Percentiles rank a stretch among this genome's conserved stretches.
phyloP scores from a whole-genome alignment of 2,888 invertebrate species.

The Scaeva pyrastri region DNA sequence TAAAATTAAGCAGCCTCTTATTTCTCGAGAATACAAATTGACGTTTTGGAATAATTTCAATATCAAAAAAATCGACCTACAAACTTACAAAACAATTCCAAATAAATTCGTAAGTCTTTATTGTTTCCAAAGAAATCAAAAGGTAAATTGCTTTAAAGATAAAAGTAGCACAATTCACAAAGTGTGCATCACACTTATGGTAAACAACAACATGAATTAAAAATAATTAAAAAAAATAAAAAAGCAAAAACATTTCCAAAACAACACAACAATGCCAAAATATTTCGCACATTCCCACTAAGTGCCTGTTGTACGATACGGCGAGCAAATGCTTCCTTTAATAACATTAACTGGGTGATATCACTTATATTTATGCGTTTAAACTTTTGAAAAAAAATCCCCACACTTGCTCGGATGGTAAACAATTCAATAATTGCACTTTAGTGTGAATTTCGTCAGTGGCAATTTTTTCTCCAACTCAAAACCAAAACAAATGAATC shows the following conservation, averaged over 20 bases:
- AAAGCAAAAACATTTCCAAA: slow-evolving; percentile 1
- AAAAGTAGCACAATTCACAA: slow-evolving; percentile 4
- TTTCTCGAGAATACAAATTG: too few relatives aligned
- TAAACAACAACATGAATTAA: background rate
- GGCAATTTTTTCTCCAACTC: background rate
- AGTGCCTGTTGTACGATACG: too few relatives aligned
- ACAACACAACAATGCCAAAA: slow-evolving; percentile 22
- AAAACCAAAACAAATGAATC: slow-evolving; percentile 70
- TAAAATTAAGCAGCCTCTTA: too few relatives aligned
- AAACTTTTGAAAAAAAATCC: slow-evolving; percentile 10
- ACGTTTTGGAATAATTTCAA: too few relatives aligned
- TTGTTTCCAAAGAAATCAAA: background rate
- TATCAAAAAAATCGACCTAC: too few relatives aligned
- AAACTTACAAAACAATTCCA: background rate
- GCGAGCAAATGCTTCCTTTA: slow-evolving; percentile 28
- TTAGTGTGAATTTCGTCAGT: slow-evolving; percentile 46
- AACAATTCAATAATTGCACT: slow-evolving; percentile 61
- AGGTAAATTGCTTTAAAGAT: background rate
- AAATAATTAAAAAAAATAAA: background rate
- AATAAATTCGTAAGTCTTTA: background rate
- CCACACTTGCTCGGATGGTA: slow-evolving; percentile 27
- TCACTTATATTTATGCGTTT: slow-evolving; percentile 41
- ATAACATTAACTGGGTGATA: slow-evolving; percentile 43
- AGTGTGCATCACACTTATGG: background rate
- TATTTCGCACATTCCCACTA: slow-evolving; percentile 28